These are phyloP conservation scores for Glaucopsyche alexis DNA, from an alignment of 2,888 invertebrate genomes.

Conservation along the genomic window DNA sequence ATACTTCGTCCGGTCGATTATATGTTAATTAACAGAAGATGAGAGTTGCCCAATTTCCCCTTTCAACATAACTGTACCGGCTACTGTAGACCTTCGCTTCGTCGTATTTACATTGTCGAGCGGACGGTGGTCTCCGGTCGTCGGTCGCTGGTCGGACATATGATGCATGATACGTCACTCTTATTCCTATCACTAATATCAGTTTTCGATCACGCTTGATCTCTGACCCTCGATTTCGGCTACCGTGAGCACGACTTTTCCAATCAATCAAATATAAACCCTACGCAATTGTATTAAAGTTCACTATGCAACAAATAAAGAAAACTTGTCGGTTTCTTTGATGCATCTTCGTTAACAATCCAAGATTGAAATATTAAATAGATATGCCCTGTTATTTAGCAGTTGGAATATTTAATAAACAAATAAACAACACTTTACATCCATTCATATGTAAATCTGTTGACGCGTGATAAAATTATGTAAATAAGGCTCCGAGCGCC, in stretches of 20 bases:
- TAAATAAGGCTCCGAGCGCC: constrained; percentile 22
- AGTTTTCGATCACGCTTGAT: constrained; percentile 76
- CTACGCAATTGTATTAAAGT: constrained; percentile 36
- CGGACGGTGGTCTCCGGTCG: not conserved
- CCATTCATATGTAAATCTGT: constrained; percentile 41
- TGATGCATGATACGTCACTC: constrained; percentile 76
- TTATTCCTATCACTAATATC: constrained; percentile 69
- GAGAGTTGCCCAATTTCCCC: not conserved
- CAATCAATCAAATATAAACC: constrained; percentile 45
- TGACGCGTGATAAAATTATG: constrained; percentile 27
- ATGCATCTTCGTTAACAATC: constrained; percentile 69
- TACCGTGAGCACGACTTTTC: constrained; percentile 72
- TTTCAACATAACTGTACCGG: not conserved
- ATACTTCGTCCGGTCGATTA: constrained; percentile 6
- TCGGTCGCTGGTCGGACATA: constrained; percentile 47
- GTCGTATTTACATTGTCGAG: not conserved
- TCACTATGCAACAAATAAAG: constrained; percentile 43
- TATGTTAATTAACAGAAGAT: constrained; percentile 23
- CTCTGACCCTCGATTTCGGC: constrained; percentile 76
- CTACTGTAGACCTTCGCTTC: constrained; percentile 3
- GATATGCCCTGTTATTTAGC: constrained; percentile 43
- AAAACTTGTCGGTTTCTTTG: constrained; percentile 52
- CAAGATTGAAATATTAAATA: constrained; percentile 70
- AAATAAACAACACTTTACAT: constrained; percentile 41
- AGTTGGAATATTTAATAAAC: constrained; percentile 51